Conservation (phyloP, 92 coral and sea anemone species). For the Desmophyllum pertusum region DNA sequence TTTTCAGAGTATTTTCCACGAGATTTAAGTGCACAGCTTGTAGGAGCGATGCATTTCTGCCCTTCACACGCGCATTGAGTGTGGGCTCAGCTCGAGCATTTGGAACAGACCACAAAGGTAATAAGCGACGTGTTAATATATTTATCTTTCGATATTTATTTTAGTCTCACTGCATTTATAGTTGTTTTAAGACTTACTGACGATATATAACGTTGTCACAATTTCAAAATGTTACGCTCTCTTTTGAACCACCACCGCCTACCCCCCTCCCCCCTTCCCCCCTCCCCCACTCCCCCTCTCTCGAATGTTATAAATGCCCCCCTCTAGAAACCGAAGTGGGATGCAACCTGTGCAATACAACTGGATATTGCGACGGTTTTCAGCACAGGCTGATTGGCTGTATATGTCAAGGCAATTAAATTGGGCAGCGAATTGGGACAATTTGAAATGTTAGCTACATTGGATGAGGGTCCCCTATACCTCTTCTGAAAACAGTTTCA, state of each 20-base stretch:
- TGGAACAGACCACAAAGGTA: constrained; percentile 30
- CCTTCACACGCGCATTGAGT: not conserved
- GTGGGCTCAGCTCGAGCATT: constrained; percentile 2
- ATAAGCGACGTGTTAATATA: not conserved
- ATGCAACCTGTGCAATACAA: too few relatives aligned
- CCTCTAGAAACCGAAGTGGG: too few relatives aligned
- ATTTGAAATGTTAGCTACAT: too few relatives aligned
- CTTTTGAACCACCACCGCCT: not conserved
- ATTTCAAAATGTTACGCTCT: not conserved
- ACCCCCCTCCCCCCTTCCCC: not conserved
- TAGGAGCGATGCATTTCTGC: not conserved
- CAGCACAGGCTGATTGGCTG: too few relatives aligned
- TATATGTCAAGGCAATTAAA: too few relatives aligned
- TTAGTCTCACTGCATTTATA: too few relatives aligned
- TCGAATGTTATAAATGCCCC: too few relatives aligned
- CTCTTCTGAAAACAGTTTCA: too few relatives aligned
- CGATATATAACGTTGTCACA: not conserved
- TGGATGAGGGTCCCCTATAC: too few relatives aligned
- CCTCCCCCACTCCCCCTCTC: too few relatives aligned
- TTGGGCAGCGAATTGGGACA: too few relatives aligned
- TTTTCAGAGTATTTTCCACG: constrained; percentile 9
- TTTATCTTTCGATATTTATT: not conserved
- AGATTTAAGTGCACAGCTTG: not conserved
- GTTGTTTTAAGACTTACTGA: not conserved
- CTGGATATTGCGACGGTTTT: too few relatives aligned